Conservation (phyloP, 53 echinoderm and acorn worm species). For the Actinopyga echinites region DNA sequence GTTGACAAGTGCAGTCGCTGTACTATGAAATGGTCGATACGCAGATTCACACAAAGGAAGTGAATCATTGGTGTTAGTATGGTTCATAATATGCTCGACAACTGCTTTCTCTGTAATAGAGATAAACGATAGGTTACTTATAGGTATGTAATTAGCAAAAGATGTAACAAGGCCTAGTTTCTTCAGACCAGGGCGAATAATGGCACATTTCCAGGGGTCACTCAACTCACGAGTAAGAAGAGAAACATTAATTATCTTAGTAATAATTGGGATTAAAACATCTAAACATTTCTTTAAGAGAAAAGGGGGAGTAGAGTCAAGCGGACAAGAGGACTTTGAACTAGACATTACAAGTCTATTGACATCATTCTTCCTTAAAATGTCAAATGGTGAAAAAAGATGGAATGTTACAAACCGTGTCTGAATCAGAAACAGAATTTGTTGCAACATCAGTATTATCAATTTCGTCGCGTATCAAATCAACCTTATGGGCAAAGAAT, state of each 20-base stretch:
- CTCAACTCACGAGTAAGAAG: background rate
- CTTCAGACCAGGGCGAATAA: background rate
- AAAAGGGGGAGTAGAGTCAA: background rate
- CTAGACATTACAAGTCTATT: background rate
- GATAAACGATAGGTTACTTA: conserved; percentile 12
- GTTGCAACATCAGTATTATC: too few relatives aligned
- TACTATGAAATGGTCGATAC: background rate
- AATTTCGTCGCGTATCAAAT: background rate
- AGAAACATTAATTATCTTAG: background rate
- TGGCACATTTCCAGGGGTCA: background rate
- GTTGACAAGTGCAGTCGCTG: background rate
- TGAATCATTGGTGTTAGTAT: background rate
- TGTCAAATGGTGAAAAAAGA: too few relatives aligned
- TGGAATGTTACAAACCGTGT: too few relatives aligned
- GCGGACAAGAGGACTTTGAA: background rate
- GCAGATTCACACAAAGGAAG: background rate
- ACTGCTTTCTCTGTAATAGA: conserved; percentile 5
- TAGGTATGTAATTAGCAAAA: conserved; percentile 3
- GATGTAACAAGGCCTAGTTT: background rate
- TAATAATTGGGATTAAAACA: background rate
- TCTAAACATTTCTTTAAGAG: background rate
- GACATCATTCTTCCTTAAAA: too few relatives aligned
- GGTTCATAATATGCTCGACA: background rate
- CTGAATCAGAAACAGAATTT: too few relatives aligned
- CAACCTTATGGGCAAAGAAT: background rate